These are phyloP conservation scores for Acyrthosiphon pisum DNA, from an alignment of 1,140 invertebrate genomes.

Conservation along the genomic window DNA sequence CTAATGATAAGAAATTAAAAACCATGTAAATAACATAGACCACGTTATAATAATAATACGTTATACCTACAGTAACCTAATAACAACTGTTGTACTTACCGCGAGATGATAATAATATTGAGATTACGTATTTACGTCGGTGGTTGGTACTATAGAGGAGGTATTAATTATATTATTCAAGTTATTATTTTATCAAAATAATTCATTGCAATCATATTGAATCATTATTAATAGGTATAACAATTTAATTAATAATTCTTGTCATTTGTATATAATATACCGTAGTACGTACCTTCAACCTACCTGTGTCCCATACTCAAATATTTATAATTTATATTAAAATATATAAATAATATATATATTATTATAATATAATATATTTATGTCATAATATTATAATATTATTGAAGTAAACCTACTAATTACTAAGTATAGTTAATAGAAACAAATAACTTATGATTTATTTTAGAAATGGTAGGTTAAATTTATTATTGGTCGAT, in stretches of 20 bases:
- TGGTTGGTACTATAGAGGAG: neutral
- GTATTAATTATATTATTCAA: neutral
- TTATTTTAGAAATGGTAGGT: neutral
- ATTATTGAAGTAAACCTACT: too few species aligned
- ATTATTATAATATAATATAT: too few species aligned
- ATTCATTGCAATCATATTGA: neutral
- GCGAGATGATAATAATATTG: neutral
- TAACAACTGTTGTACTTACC: neutral
- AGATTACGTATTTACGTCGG: neutral
- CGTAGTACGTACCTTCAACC: neutral
- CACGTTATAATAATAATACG: neutral
- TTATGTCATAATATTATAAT: too few species aligned
- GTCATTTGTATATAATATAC: neutral
- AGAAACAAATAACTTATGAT: neutral
- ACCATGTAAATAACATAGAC: neutral
- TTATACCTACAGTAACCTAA: neutral
- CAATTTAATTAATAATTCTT: neutral
- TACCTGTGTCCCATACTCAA: too few species aligned
- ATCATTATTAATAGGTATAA: too few species aligned
- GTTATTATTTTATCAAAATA: neutral
- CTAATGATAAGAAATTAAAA: neutral
- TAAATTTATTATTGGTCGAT: neutral
- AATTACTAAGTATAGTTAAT: neutral
- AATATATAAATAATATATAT: too few species aligned
- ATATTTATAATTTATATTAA: too few species aligned